A percentile compares a stretch with the other conserved stretches of the same genome.
Conservation (phyloP, 2,888 invertebrate species). For the Drosophila antonietae region DNA sequence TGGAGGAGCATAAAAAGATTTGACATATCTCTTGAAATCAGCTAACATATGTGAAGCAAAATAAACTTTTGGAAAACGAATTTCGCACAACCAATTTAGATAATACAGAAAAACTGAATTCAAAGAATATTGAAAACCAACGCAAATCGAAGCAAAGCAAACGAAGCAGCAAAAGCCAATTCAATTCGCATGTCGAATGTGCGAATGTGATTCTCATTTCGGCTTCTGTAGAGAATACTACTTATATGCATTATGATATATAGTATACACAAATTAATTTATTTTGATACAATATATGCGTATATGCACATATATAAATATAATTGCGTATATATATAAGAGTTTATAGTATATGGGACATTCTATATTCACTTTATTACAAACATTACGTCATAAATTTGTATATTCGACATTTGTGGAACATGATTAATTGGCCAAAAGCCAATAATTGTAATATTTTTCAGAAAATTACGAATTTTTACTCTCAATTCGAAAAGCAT, state of each 20-base stretch:
- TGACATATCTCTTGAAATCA: constrained; percentile 28
- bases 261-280: neutral
- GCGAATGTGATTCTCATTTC: constrained; percentile 56
- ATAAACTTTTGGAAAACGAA: constrained; percentile 25
- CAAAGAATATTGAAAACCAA: constrained; percentile 3
- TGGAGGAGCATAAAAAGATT: neutral
- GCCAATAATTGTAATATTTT: constrained; percentile 41
- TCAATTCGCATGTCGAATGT: constrained; percentile 46
- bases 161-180: constrained; percentile 12
- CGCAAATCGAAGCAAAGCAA: constrained; percentile 14
- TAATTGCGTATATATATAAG: neutral
- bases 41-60: constrained; percentile 15
- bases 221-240: constrained; percentile 8
- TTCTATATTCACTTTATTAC: constrained; percentile 16
- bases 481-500: neutral
- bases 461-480: constrained; percentile 1
- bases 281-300: neutral
- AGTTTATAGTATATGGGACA: neutral
- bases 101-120: constrained; percentile 13
- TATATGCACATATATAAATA: constrained; percentile 15
- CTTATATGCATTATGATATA: neutral
- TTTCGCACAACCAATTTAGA: constrained; percentile 4
- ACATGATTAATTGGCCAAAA: constrained; percentile 40
- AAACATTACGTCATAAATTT: constrained; percentile 55
- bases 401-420: constrained; percentile 27